Evolutionary conservation across 2,113 vertebrate genomes (phyloP), one percentile per base, ranked within the genome.

Genomic region (Ranitomeya variabilis): DNA sequence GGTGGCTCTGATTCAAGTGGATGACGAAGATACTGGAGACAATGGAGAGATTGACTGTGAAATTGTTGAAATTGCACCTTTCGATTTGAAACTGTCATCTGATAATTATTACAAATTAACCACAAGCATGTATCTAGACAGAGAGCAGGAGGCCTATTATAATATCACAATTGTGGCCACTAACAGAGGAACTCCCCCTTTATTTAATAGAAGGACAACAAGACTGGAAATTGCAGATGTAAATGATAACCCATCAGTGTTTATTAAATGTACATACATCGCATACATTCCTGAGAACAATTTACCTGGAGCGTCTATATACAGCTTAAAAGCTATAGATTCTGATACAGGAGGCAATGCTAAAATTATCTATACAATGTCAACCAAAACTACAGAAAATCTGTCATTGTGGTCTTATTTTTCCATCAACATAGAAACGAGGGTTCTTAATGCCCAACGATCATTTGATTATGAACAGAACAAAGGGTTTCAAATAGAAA

Each of bases 241-340:
- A 90, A 96, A 96, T 0, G 96, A 96, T 92, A 96, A 96, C 0
- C 90, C 92, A 0, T 97, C 97, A n/a, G 87, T 90, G 7, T 90
- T 94, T 13, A 90, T 92, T 2, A 95, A 97, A 51, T 83, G 94
- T n/a, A 95, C 91, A 1, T 98, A 97, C 0, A 94, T 95, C 37
- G 95, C 96, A 0, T 97, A 97, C 19, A 92, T 98, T 8, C 94
- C 92, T 11, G 97, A 98, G 90, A 98, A 98, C 76, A 96, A 96
- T 0, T 8, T 91, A 0, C 85, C 85, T 0, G 86, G 90, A 13
- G 79, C 67, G 13, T 91, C 90, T 11, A 88, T 90, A 52, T 87
- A 78, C 10, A 87, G 90, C 37, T 51, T 92, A 15, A 87, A 51
- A 54, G 90, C 89, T 21, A 89, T 77, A 19, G 83, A 92, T 77